Evolutionary conservation across 2,113 vertebrate species (phyloP).

Genomic region (Psammodynastes pulverulentus): DNA sequence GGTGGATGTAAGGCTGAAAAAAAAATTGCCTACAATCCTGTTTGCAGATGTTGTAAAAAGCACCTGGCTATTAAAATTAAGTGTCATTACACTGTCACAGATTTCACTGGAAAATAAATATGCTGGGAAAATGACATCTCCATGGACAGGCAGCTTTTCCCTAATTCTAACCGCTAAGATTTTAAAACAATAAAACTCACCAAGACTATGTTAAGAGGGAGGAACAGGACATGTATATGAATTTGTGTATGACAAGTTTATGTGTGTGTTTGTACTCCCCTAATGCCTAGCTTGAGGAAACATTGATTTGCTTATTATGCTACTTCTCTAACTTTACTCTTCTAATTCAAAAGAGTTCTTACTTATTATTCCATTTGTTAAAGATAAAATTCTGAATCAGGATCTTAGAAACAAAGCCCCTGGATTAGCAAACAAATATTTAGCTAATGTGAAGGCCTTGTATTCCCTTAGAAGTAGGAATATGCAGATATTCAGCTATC

Average conservation of each 20-base stretch:
- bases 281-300: not conserved
- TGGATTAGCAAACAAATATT: conserved; percentile 15
- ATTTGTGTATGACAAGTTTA: not conserved
- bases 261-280: not conserved
- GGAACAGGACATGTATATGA: not conserved
- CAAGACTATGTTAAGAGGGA: not conserved
- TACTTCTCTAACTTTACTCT: not conserved
- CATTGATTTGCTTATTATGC: not conserved
- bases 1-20: not conserved
- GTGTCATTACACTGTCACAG: not conserved
- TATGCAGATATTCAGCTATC: not conserved
- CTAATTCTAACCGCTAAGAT: not conserved
- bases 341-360: not conserved
- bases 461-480: not conserved
- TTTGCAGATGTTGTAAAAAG: not conserved
- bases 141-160: not conserved
- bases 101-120: not conserved
- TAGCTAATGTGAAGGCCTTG: conserved; percentile 12
- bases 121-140: not conserved
- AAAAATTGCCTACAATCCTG: not conserved
- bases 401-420: not conserved
- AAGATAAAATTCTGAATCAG: not conserved
- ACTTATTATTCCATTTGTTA: not conserved
- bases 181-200: not conserved
- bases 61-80: not conserved